A percentile compares a stretch with the other conserved stretches of the same genome.
These are phyloP conservation scores for Dryobota labecula DNA, from an alignment of 2,888 invertebrate species.

Conservation along the genomic window DNA sequence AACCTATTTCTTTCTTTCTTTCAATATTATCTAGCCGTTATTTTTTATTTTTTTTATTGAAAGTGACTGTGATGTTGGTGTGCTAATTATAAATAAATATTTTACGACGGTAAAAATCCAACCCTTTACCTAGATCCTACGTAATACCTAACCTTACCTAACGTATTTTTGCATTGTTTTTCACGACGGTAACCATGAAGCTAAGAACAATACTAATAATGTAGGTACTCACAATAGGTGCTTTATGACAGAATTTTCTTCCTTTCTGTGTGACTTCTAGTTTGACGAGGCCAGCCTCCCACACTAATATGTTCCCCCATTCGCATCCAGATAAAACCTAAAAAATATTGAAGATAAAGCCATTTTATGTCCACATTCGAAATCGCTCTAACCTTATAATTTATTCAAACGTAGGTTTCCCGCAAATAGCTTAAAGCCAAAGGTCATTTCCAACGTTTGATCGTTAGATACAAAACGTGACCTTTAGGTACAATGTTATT, in stretches of 20 bases:
- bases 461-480: background rate
- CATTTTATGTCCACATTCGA: background rate
- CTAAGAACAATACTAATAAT: background rate
- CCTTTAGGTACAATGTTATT: background rate
- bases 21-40: no score
- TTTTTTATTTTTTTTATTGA: no score
- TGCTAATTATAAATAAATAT: no score
- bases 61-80: no score
- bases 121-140: no score
- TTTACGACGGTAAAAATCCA: background rate
- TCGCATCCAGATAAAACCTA: slow-evolving; percentile 96
- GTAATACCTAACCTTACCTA: background rate
- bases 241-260: slow-evolving; percentile 93
- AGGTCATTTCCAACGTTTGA: background rate
- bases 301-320: slow-evolving; percentile 97
- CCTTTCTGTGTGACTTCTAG: slow-evolving; percentile 94
- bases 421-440: background rate
- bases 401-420: background rate
- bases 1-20: no score
- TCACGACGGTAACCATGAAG: background rate
- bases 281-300: slow-evolving; percentile 97
- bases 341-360: slow-evolving; percentile 25
- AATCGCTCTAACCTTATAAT: background rate
- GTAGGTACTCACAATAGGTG: slow-evolving; percentile 90
- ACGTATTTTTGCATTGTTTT: background rate